Evolutionary conservation across 2,113 vertebrate genomes (phyloP), one percentile per base, ranked within the genome.

Genomic region (Platanista minor): DNA sequence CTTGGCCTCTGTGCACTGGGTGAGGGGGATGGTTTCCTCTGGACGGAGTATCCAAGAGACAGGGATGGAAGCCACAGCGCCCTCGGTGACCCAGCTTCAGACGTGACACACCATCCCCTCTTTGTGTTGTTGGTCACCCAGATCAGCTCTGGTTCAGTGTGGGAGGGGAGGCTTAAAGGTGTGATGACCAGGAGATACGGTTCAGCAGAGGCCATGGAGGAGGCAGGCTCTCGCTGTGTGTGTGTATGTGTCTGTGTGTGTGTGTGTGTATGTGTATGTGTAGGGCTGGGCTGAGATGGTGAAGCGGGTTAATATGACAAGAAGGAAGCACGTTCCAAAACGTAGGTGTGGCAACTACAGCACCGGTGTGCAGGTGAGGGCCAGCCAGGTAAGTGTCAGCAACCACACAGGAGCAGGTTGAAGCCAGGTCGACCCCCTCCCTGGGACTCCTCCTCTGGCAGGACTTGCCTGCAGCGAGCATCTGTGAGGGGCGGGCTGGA

Each of bases 401-500:
- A 66, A 3, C 31, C 20, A 61, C 61, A 33, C 21, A 66, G 31
- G 11, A 54, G 21, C 23, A 59, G 31, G 64, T 36, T 46, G 17
- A 27, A 62, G 25, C n/a, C n/a, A n/a, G n/a, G n/a, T n/a, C n/a
- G n/a, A n/a, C n/a, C n/a, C n/a, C n/a, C n/a, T 17, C 21, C 21
- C 31, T 1, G 15, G 36, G 49, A 54, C 25, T 57, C 31, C 15
- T 67, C 67, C 57, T 64, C 75, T 23, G 8, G 11, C n/a, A 62
- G 61, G 25, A 36, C 36, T 1, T 0, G 0, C 36, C 1, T 0
- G 0, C 31, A 15, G 46, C 9, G 36, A 13, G 23, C 6, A 17
- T 49, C 43, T 61, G 17, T 17, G 31, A 49, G 23, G 18, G 27
- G 10, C 8, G 75, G 67, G 25, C 61, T 49, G 17, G 54, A 4